Conservation (phyloP, 1,140 invertebrate genomes). For the Solen grandis region DNA sequence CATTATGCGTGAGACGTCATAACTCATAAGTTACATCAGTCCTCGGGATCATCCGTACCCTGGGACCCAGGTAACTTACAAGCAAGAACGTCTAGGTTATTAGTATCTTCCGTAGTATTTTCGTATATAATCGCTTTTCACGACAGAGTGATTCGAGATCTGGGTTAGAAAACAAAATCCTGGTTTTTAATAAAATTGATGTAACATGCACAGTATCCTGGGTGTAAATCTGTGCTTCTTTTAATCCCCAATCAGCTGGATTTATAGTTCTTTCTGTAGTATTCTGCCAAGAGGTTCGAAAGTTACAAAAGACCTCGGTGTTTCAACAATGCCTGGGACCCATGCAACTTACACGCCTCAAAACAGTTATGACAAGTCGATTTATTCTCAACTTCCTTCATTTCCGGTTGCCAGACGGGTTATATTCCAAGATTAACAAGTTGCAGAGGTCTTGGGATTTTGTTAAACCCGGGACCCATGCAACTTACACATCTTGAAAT, state of each 20-base stretch:
- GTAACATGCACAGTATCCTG: neutral
- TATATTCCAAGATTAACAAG: neutral
- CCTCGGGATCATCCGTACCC: neutral
- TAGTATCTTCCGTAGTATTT: neutral
- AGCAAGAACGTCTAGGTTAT: neutral
- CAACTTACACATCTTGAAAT: conserved; percentile 16
- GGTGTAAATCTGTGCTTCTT: neutral
- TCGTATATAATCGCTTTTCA: too few species aligned
- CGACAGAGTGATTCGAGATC: too few species aligned
- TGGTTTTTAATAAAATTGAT: too few species aligned
- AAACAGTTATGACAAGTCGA: neutral
- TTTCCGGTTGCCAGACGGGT: neutral
- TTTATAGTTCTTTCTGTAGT: too few species aligned
- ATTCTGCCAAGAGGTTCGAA: too few species aligned
- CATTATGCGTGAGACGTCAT: neutral
- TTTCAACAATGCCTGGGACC: conserved; percentile 7
- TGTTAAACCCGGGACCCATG: conserved; percentile 7
- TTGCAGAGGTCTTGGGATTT: conserved; percentile 11
- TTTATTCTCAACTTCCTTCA: neutral
- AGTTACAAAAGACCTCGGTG: conserved; percentile 29
- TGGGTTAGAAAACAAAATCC: too few species aligned
- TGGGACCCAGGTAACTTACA: conserved; percentile 43
- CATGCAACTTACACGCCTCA: conserved; percentile 21
- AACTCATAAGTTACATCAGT: neutral
- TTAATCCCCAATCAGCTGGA: neutral